Base-by-base conservation (phyloP, 2,888 invertebrate genomes). In the Ischnura elegans region DNA sequence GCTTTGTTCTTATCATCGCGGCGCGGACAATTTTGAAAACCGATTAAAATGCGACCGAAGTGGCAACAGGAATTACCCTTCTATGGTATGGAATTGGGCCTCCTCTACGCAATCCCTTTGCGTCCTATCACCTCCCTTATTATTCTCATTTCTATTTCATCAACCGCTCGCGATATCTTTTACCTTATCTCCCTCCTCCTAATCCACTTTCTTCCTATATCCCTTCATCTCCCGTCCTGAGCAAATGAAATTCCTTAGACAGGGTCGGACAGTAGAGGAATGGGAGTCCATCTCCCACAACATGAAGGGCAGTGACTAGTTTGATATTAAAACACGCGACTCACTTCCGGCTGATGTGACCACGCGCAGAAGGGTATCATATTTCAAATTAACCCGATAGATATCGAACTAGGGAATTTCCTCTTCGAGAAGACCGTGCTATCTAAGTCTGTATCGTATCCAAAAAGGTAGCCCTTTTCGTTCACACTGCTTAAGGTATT, bases 271-370 rank as follows among this genome's bases (percentile, higher is more conserved):
- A 10, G 66, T 4, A 4, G 29, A 76, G 61, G 61, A 61, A 19
- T 61, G 61, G 61, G 51, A 8, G 51, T 51, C 51, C 8, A 6
- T 61, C 21, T 55, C 47, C n/a, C 13, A 47, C 19, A 51, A 8
- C 51, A 13, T 6, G 66, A 36, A 29, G 36, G 66, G n/a, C n/a
- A 76, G 66, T 29, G 29, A 36, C 66, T 76, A 0, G 29, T 36
- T 10, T 43, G 61, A 61, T 90, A 90, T 90, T 90, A 90, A 90
- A 61, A 61, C 61, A 90, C 90, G n/a, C 43, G 25, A 55, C 21
- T 61, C 66, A 76, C 29, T 76, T 76, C 66, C 66, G 29, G 10
- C 86, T 43, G 61, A 3, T 43, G 21, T 43, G 55, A 19, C 61
- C 42, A 0, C 13, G 42, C 55, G 36, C 29, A 36, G 36, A 25